Percentiles rank a stretch among this genome's conserved stretches.
Evolutionary conservation across 92 coral and sea anemone genomes (phyloP).

Genomic region (Scolanthus callimorphus): DNA sequence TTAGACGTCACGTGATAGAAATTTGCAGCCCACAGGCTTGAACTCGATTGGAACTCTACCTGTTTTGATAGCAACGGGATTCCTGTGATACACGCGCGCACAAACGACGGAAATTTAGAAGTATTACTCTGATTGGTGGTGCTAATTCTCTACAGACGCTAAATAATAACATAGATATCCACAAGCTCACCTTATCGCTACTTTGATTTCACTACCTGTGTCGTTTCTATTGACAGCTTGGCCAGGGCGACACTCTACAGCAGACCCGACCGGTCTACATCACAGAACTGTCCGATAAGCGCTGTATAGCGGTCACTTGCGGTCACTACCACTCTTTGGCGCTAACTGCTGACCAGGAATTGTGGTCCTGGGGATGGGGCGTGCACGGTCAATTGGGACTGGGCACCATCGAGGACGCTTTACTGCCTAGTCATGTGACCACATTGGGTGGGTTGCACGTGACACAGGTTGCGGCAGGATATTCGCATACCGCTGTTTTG

Average conservation of each 20-base stretch:
- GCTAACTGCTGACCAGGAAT: conserved; percentile 80
- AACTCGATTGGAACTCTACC: too few species aligned
- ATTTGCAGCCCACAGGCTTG: too few species aligned
- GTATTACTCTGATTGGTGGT: too few species aligned
- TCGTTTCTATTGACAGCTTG: conserved; percentile 53
- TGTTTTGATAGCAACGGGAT: too few species aligned
- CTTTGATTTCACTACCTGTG: neutral
- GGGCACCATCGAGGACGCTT: conserved; percentile 85
- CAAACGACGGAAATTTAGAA: too few species aligned
- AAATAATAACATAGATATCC: too few species aligned
- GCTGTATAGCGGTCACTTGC: conserved; percentile 78
- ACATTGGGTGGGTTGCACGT: conserved; percentile 67
- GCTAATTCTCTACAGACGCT: too few species aligned
- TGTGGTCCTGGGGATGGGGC: conserved; percentile 99
- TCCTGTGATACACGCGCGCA: too few species aligned
- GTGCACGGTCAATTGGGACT: conserved; percentile 97
- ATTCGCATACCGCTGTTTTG: conserved; percentile 79
- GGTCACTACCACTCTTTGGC: conserved; percentile 98
- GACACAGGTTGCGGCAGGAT: conserved; percentile 90
- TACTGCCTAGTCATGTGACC: conserved; percentile 79
- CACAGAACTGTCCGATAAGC: conserved; percentile 95
- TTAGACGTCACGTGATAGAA: too few species aligned
- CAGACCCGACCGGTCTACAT: conserved; percentile 93
- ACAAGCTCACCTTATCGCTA: too few species aligned
- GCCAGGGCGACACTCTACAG: conserved; percentile 85